Evolutionary conservation across 2,888 invertebrate genomes (phyloP).

Genomic region (Amiota communis): DNA sequence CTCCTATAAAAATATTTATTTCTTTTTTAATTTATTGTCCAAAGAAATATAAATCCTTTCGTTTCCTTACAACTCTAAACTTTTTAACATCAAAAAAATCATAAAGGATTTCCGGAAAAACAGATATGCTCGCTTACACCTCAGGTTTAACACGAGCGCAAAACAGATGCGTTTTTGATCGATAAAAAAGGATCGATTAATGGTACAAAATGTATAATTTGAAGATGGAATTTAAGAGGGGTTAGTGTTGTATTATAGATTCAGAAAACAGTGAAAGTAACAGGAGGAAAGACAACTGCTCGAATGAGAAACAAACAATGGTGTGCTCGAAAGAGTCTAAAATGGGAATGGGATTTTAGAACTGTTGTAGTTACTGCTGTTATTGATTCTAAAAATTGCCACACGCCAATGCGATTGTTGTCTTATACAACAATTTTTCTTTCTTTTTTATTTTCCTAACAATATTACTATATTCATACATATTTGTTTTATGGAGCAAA

Average conservation of each 20-base stretch:
- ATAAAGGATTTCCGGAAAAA: conserved; percentile 54
- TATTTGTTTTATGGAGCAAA: neutral
- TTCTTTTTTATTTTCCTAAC: neutral
- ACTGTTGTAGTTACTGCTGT: neutral
- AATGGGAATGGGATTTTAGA: too few relatives aligned
- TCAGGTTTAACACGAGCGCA: conserved; percentile 46
- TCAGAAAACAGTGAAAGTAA: too few relatives aligned
- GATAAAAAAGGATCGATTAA: conserved; percentile 1
- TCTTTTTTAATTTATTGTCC: conserved; percentile 13
- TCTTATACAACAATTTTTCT: too few relatives aligned
- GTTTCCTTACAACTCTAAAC: conserved; percentile 58
- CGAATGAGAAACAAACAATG: too few relatives aligned
- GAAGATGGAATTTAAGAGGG: neutral
- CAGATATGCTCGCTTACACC: conserved; percentile 33
- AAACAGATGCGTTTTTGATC: conserved; percentile 12
- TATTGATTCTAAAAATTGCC: neutral
- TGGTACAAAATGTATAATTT: too few relatives aligned
- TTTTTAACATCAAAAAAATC: conserved; percentile 35
- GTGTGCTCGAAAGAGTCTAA: too few relatives aligned
- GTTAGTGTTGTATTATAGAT: too few relatives aligned
- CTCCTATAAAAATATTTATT: too few relatives aligned
- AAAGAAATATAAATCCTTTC: conserved; percentile 67
- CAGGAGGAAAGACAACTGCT: too few relatives aligned
- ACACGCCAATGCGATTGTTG: neutral
- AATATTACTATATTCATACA: neutral